A percentile compares a stretch with the other conserved stretches of the same genome.
These are phyloP conservation scores for Trichogramma evanescens DNA, from an alignment of 2,888 invertebrate species.

Conservation along the genomic window DNA sequence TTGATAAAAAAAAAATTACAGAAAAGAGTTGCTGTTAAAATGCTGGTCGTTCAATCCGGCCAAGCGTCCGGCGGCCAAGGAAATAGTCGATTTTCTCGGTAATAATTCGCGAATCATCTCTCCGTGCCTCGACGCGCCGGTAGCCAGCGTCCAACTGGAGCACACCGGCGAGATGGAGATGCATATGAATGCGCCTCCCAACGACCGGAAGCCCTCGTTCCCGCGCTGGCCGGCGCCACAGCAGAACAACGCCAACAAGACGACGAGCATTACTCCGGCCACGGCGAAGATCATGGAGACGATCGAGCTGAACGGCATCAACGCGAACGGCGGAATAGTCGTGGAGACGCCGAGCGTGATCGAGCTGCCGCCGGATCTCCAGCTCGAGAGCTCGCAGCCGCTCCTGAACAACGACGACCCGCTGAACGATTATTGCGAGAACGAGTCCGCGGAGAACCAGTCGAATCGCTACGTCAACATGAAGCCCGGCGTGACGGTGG, in stretches of 20 bases:
- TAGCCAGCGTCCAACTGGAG: slow-evolving; percentile 67
- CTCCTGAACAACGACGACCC: slow-evolving; percentile 2
- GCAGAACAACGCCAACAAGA: not conserved
- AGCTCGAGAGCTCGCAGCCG: slow-evolving; percentile 18
- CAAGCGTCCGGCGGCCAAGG: slow-evolving; percentile 68
- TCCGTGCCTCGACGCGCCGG: slow-evolving; percentile 72
- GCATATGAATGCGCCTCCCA: slow-evolving; percentile 43
- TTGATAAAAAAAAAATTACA: slow-evolving; percentile 41
- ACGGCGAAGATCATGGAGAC: not conserved
- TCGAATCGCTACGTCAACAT: slow-evolving; percentile 33
- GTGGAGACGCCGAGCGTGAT: too few relatives aligned
- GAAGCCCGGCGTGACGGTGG: slow-evolving; percentile 27
- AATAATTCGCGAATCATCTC: slow-evolving; percentile 68
- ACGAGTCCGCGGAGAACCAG: not conserved
- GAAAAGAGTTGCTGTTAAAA: slow-evolving; percentile 66
- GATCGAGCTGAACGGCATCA: slow-evolving; percentile 11
- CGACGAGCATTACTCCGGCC: not conserved
- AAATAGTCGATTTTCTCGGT: slow-evolving; percentile 74
- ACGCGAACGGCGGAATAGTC: not conserved
- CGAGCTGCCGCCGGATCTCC: not conserved
- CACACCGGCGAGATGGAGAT: slow-evolving; percentile 57
- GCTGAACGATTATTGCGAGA: not conserved
- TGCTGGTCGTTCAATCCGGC: slow-evolving; percentile 71
- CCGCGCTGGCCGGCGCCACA: slow-evolving; percentile 19
- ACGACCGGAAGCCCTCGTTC: slow-evolving; percentile 47